These are phyloP conservation scores for Drosophila pruinosa DNA, from an alignment of 1,140 invertebrate genomes.

Conservation along the genomic window DNA sequence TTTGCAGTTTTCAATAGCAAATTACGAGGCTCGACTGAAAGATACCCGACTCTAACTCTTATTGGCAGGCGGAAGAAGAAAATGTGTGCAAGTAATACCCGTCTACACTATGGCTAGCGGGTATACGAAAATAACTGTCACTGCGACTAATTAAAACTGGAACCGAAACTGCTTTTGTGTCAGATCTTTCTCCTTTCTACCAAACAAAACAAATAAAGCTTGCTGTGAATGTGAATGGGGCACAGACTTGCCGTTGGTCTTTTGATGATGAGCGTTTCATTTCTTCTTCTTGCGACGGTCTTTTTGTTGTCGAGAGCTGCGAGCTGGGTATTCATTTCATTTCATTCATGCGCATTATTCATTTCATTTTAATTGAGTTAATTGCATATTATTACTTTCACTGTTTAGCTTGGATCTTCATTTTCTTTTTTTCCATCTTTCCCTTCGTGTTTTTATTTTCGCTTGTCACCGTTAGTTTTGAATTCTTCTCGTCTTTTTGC, in stretches of 20 bases:
- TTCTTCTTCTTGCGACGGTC: slow-evolving; percentile 3
- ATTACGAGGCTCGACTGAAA: too few relatives aligned
- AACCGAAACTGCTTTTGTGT: slow-evolving; percentile 17
- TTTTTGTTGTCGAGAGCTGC: background rate
- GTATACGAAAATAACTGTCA: slow-evolving; percentile 22
- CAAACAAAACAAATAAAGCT: background rate
- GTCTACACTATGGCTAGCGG: too few relatives aligned
- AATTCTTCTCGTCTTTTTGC: background rate
- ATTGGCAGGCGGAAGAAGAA: background rate
- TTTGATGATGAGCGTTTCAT: slow-evolving; percentile 8
- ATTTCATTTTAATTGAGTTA: slow-evolving; percentile 61
- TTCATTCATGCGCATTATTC: background rate
- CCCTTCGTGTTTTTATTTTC: background rate
- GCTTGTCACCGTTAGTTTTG: slow-evolving; percentile 15
- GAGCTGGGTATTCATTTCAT: slow-evolving; percentile 5
- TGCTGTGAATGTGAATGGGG: background rate
- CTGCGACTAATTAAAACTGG: slow-evolving; percentile 36
- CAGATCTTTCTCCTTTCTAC: slow-evolving; percentile 9
- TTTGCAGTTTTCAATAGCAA: too few relatives aligned
- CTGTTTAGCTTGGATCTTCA: slow-evolving; percentile 10
- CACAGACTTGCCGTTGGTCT: slow-evolving; percentile 7
- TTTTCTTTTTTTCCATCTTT: background rate
- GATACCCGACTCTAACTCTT: too few relatives aligned
- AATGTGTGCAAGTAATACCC: too few relatives aligned
- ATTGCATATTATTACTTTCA: slow-evolving; percentile 67